Conservation (phyloP, 1,140 invertebrate species). For the Drosophila azteca region DNA sequence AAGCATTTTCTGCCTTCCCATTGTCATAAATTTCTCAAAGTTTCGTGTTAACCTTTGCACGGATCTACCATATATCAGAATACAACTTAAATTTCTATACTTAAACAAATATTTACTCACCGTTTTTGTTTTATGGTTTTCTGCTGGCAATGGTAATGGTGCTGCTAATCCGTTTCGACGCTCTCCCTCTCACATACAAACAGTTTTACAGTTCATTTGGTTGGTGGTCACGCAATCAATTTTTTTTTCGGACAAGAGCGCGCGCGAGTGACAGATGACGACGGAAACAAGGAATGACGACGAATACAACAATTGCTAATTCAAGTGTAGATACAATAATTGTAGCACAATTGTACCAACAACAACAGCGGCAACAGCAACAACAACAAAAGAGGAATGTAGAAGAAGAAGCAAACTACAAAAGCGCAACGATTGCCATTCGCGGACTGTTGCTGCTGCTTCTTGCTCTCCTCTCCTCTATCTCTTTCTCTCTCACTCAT, state of each 20-base stretch:
- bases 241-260: neutral
- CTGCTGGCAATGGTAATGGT: neutral
- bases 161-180: slow-evolving; percentile 16
- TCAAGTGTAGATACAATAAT: slow-evolving; percentile 80
- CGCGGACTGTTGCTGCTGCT: slow-evolving; percentile 61
- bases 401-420: slow-evolving; percentile 57
- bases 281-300: slow-evolving; percentile 38
- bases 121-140: slow-evolving; percentile 3
- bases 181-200: neutral
- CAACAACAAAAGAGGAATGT: slow-evolving; percentile 38
- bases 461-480: slow-evolving; percentile 21
- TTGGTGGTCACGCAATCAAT: slow-evolving; percentile 52
- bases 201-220: too few species aligned
- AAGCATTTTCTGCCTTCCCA: slow-evolving; percentile 82
- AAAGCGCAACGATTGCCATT: slow-evolving; percentile 66
- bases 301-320: slow-evolving; percentile 69
- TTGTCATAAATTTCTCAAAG: slow-evolving; percentile 79
- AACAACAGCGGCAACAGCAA: slow-evolving; percentile 24
- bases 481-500: neutral
- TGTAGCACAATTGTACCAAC: slow-evolving; percentile 69
- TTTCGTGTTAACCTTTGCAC: slow-evolving; percentile 60
- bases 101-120: slow-evolving; percentile 37
- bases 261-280: slow-evolving; percentile 42
- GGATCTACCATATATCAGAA: slow-evolving; percentile 1
- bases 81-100: neutral